phyloP scores from a whole-genome alignment of 2,113 vertebrate species.

The Xiphophorus hellerii region DNA sequence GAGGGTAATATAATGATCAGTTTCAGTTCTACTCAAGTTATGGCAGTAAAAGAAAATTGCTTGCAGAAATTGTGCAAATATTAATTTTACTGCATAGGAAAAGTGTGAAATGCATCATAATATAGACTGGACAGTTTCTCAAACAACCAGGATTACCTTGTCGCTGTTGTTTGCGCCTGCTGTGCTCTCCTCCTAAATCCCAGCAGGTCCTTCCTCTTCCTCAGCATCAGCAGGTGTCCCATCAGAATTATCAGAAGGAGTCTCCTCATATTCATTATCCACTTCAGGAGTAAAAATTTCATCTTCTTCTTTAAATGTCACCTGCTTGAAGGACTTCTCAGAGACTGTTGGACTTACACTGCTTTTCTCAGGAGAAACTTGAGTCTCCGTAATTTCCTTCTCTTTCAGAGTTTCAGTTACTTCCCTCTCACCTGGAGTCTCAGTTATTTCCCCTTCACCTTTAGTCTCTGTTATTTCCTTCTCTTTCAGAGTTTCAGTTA shows the following conservation, averaged over 20 bases:
- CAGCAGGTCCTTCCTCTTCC: too few relatives aligned
- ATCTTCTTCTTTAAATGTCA: slow-evolving; percentile 16
- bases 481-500: slow-evolving; percentile 10
- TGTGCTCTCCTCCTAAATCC: neutral
- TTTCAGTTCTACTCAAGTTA: too few relatives aligned
- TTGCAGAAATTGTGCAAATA: neutral
- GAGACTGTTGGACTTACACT: slow-evolving; percentile 24
- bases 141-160: slow-evolving; percentile 62
- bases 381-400: slow-evolving; percentile 6
- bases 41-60: too few relatives aligned
- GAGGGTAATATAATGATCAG: neutral
- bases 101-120: slow-evolving; percentile 2
- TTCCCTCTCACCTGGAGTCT: slow-evolving; percentile 17
- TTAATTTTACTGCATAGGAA: neutral
- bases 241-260: slow-evolving; percentile 8
- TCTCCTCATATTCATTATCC: slow-evolving; percentile 31
- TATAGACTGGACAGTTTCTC: neutral
- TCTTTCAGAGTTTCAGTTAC: slow-evolving; percentile 11
- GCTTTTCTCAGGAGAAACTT: slow-evolving; percentile 19
- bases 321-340: slow-evolving; percentile 13
- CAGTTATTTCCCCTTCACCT: slow-evolving; percentile 16
- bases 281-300: slow-evolving; percentile 19
- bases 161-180: slow-evolving; percentile 31
- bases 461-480: slow-evolving; percentile 7
- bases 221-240: neutral